Evolutionary conservation across 1,140 invertebrate species (phyloP).

Genomic region (Diorhabda carinulata): DNA sequence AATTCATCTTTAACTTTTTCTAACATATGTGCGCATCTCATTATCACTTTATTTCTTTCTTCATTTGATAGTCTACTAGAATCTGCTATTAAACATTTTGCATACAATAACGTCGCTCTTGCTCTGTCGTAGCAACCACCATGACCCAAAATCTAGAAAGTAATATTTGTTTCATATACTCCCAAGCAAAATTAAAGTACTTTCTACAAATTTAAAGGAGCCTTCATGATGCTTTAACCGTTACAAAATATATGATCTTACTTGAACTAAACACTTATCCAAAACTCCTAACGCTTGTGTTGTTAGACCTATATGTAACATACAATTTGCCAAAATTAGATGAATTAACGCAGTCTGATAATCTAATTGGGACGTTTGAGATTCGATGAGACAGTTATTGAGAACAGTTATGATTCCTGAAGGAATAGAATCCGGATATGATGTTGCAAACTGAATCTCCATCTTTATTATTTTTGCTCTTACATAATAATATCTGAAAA

Average conservation of each 20-base stretch:
- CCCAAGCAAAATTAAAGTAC: not conserved
- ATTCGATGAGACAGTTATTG: constrained; percentile 66
- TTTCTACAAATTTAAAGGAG: not conserved
- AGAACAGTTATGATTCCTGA: constrained; percentile 58
- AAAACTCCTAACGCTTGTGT: constrained; percentile 68
- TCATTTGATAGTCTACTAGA: constrained; percentile 48
- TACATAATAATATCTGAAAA: constrained; percentile 56
- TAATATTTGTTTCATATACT: constrained; percentile 51
- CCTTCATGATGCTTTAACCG: not conserved
- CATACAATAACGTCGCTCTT: constrained; percentile 60
- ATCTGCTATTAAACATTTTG: constrained; percentile 65
- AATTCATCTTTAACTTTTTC: constrained; percentile 65
- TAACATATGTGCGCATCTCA: constrained; percentile 62
- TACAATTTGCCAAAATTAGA: constrained; percentile 70
- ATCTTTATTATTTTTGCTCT: constrained; percentile 67
- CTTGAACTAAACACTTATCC: constrained; percentile 61
- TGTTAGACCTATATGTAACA: constrained; percentile 70
- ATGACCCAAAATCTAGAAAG: constrained; percentile 64
- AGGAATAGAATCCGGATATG: constrained; percentile 49
- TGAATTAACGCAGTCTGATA: constrained; percentile 71
- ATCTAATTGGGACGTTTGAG: constrained; percentile 68
- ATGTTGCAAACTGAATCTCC: constrained; percentile 57
- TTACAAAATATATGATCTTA: not conserved
- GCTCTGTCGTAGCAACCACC: constrained; percentile 77
- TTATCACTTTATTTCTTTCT: constrained; percentile 53